phyloP scores from a whole-genome alignment of 1,140 invertebrate species.

The Pseudomyrmex flavicornis region DNA sequence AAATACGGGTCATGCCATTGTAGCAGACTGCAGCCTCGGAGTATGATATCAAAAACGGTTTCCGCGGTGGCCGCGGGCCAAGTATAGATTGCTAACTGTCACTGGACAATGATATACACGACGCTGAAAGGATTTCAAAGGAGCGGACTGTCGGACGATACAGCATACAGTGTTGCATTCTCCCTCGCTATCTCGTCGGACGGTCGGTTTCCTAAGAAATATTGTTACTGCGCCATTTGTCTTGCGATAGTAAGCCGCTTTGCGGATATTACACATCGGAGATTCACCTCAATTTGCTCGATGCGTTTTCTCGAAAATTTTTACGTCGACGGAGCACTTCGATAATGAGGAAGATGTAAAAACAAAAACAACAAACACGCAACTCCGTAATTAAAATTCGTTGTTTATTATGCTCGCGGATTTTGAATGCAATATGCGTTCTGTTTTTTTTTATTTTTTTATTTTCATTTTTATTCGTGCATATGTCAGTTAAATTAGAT shows the following conservation, averaged over 20 bases:
- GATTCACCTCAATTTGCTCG: constrained; percentile 34
- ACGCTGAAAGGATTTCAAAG: constrained; percentile 61
- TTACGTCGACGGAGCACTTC: background rate
- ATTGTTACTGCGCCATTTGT: constrained; percentile 44
- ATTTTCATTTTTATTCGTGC: too few species aligned
- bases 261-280: constrained; percentile 21
- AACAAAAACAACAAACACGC: background rate
- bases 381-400: constrained; percentile 4
- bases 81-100: constrained; percentile 70
- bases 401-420: background rate
- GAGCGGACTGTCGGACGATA: constrained; percentile 23
- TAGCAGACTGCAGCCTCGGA: constrained; percentile 8
- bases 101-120: constrained; percentile 68
- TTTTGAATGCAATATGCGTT: background rate
- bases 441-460: background rate
- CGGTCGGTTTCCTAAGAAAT: constrained; percentile 37
- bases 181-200: constrained; percentile 9
- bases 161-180: background rate
- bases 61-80: constrained; percentile 62
- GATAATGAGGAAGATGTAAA: too few species aligned
- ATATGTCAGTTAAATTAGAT: background rate
- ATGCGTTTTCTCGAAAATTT: constrained; percentile 10
- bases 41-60: constrained; percentile 68
- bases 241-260: constrained; percentile 14
- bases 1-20: constrained; percentile 44